Conservation (phyloP, 2,888 invertebrate species). For the Chaetogeoica ovagalla region DNA sequence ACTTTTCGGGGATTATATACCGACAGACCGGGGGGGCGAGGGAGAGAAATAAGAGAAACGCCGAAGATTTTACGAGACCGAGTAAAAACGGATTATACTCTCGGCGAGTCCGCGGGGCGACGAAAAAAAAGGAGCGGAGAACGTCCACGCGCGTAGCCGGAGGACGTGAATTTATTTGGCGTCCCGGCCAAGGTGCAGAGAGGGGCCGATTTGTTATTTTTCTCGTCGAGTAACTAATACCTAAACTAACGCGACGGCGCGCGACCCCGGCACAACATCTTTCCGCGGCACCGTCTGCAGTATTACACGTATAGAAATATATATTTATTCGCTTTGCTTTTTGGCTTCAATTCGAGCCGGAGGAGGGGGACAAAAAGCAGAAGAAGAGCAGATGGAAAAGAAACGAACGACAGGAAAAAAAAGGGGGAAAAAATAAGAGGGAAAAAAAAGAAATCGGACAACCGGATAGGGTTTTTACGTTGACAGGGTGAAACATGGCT, state of each 20-base stretch:
- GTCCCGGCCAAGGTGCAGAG: conserved; percentile 43
- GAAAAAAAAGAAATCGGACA: conserved; percentile 30
- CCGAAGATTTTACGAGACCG: conserved; percentile 38
- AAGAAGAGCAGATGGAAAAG: background rate
- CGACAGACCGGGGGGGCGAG: background rate
- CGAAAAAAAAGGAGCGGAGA: conserved; percentile 10
- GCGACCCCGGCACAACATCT: no score
- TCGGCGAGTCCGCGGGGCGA: background rate
- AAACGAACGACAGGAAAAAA: conserved; percentile 25
- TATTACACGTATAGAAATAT: conserved; percentile 36
- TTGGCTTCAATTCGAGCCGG: conserved; percentile 10
- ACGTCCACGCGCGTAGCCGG: background rate
- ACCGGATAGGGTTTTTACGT: conserved; percentile 48
- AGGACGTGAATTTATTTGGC: conserved; percentile 47
- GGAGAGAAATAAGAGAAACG: conserved; percentile 14
- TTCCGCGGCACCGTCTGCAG: background rate
- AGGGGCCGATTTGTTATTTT: conserved; percentile 48
- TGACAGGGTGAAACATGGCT: conserved; percentile 49
- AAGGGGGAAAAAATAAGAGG: background rate
- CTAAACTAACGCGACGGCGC: no score
- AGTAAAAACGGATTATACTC: conserved; percentile 43
- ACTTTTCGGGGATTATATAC: conserved; percentile 13
- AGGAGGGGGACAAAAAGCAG: background rate
- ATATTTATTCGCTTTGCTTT: conserved; percentile 10
- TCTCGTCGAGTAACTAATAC: conserved; percentile 41